phyloP scores from a whole-genome alignment of 2,797 vertebrate genomes.

The Taenioides sp. region DNA sequence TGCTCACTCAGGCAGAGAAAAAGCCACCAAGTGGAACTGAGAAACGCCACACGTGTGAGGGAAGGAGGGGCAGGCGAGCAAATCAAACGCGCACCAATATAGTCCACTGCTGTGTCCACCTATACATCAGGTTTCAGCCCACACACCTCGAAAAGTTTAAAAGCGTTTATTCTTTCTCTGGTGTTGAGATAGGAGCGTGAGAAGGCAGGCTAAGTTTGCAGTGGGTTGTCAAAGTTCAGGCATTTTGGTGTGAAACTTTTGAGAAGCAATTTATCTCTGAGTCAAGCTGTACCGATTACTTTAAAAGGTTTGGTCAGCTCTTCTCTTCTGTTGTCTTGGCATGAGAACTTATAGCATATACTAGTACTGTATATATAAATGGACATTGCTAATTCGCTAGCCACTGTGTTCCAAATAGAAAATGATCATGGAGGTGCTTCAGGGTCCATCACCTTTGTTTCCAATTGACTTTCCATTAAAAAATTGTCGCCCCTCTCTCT shows the following conservation, averaged over 20 bases:
- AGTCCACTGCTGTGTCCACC: not conserved
- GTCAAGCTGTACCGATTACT: not conserved
- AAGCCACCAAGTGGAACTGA: constrained; percentile 49
- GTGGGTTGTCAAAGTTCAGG: not conserved
- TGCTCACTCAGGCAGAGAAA: constrained; percentile 47
- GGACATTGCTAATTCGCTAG: too few relatives aligned
- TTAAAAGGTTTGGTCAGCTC: not conserved
- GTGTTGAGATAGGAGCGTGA: not conserved
- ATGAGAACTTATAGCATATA: not conserved
- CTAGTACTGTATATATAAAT: too few relatives aligned
- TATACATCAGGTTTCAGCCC: constrained; percentile 4
- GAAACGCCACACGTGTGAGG: constrained; percentile 9
- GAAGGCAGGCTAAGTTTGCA: not conserved
- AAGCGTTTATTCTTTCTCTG: not conserved
- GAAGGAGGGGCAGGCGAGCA: not conserved
- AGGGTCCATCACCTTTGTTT: too few relatives aligned
- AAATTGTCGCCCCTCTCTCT: too few relatives aligned
- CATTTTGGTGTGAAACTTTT: not conserved
- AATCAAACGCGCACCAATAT: constrained; percentile 1
- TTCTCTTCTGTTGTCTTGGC: not conserved
- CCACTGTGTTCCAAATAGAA: too few relatives aligned
- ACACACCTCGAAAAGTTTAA: constrained; percentile 6
- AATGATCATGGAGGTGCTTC: too few relatives aligned
- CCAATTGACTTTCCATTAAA: too few relatives aligned
- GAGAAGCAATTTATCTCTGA: not conserved